Evolutionary conservation across 2,113 vertebrate genomes (phyloP).

Genomic region (Limnothrissa miodon): DNA sequence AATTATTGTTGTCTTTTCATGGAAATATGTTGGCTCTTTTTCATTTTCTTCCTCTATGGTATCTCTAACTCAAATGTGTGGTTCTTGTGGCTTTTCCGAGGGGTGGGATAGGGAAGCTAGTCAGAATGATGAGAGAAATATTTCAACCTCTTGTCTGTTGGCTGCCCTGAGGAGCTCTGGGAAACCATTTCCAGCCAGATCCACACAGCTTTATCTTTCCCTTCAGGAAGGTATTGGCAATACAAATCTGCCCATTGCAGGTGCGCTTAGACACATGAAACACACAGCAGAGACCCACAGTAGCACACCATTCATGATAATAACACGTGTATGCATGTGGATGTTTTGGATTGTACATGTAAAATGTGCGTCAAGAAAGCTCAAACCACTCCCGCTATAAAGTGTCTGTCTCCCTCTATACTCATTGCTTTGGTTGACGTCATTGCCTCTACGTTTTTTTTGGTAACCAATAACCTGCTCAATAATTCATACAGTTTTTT

Average conservation of each 20-base stretch:
- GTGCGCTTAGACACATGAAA: background rate
- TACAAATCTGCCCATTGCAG: background rate
- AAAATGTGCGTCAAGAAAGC: background rate
- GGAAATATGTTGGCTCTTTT: background rate
- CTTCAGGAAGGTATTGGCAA: background rate
- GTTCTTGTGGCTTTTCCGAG: background rate
- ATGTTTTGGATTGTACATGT: background rate
- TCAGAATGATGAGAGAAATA: background rate
- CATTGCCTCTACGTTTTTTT: background rate
- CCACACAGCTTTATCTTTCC: background rate
- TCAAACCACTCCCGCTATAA: background rate
- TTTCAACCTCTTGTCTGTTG: slow-evolving; percentile 4
- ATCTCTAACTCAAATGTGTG: background rate
- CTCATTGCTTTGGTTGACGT: background rate
- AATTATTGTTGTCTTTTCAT: background rate
- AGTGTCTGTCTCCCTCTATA: background rate
- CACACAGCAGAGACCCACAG: background rate
- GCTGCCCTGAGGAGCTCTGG: background rate
- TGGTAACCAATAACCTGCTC: background rate
- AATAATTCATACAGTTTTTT: background rate
- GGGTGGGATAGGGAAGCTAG: background rate
- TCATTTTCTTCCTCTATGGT: background rate
- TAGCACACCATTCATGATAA: background rate
- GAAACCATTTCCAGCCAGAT: background rate
- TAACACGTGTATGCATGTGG: background rate